Evolutionary conservation across 2,888 invertebrate species (phyloP).

Genomic region (Pachliopta kotzebuea): DNA sequence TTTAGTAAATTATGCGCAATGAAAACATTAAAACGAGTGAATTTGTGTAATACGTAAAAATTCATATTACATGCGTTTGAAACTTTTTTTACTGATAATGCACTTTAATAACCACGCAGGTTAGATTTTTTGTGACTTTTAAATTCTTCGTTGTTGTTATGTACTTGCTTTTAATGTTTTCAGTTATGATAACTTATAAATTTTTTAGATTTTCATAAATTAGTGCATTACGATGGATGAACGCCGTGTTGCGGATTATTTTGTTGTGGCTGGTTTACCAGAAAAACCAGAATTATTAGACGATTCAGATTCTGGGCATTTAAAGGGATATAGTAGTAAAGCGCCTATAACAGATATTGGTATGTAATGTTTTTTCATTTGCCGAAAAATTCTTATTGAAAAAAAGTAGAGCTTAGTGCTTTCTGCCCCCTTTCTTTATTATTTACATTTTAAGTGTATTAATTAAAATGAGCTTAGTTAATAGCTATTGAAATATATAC

Average conservation of each 20-base stretch:
- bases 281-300: conserved; percentile 88
- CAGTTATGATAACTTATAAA: conserved; percentile 43
- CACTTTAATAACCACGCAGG: conserved; percentile 32
- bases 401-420: too few species aligned
- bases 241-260: conserved; percentile 96
- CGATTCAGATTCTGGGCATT: conserved; percentile 89
- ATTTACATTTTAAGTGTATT: too few species aligned
- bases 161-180: conserved; percentile 29
- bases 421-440: too few species aligned
- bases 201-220: conserved; percentile 38
- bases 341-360: conserved; percentile 98
- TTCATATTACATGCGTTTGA: neutral
- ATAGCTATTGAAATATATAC: too few species aligned
- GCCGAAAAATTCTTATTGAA: too few species aligned
- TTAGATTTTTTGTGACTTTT: conserved; percentile 39
- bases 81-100: conserved; percentile 30
- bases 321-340: conserved; percentile 89
- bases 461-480: too few species aligned
- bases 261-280: conserved; percentile 97
- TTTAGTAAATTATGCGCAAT: conserved; percentile 17
- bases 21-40: conserved; percentile 13
- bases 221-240: conserved; percentile 85
- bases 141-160: conserved; percentile 35
- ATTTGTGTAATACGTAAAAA: conserved; percentile 8
- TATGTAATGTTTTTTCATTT: conserved; percentile 42